A percentile compares a stretch with the other conserved stretches of the same genome.
Evolutionary conservation across 2,113 vertebrate genomes (phyloP).

Genomic region (Dasyprocta punctata): DNA sequence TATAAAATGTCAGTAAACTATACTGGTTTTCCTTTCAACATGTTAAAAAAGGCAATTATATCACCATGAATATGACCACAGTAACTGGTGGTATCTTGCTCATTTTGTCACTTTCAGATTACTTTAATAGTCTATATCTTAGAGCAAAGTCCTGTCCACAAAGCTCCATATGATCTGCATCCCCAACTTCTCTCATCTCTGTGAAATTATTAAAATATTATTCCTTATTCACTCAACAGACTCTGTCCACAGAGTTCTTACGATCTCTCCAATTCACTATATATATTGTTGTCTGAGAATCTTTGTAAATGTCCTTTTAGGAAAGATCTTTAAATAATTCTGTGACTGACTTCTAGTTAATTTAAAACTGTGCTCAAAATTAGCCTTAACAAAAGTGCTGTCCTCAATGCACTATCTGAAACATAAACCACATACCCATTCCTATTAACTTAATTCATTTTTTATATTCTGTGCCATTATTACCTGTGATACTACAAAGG

Average conservation of each 20-base stretch:
- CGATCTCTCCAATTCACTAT: not conserved
- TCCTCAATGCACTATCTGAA: not conserved
- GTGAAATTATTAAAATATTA: not conserved
- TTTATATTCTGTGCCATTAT: not conserved
- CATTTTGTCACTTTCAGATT: not conserved
- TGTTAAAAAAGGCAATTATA: not conserved
- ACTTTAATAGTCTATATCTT: not conserved
- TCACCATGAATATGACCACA: not conserved
- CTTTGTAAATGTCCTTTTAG: not conserved
- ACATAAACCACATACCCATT: not conserved
- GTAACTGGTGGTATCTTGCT: not conserved
- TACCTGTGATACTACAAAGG: not conserved
- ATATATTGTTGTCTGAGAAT: not conserved
- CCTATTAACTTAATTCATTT: not conserved
- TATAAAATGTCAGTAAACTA: not conserved
- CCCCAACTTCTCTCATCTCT: not conserved
- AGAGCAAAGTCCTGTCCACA: not conserved
- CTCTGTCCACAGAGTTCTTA: not conserved
- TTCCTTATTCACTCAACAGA: not conserved
- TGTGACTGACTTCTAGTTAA: not conserved
- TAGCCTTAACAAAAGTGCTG: not conserved
- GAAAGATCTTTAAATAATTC: not conserved
- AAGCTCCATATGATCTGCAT: not conserved
- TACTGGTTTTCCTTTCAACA: not conserved
- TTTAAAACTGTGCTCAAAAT: not conserved